phyloP scores from a whole-genome alignment of 2,888 invertebrate species.

The Aricia artaxerxes region DNA sequence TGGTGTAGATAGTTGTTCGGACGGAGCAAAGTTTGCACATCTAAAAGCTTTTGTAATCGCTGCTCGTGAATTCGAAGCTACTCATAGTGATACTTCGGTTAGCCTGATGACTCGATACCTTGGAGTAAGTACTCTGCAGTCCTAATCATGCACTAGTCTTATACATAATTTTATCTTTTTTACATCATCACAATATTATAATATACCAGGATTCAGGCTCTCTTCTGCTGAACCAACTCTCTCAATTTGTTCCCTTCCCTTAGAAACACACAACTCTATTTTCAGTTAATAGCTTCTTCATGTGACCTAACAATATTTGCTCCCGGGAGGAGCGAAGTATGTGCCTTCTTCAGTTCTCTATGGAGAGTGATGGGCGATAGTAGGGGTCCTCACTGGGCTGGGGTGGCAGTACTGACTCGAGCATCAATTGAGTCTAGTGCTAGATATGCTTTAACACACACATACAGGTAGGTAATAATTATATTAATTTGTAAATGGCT shows the following conservation, averaged over 20 bases:
- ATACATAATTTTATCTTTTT: no score
- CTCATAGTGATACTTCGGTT: slow-evolving; percentile 74
- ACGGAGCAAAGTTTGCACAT: slow-evolving; percentile 66
- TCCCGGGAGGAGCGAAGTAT: slow-evolving; percentile 82
- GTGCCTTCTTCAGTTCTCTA: slow-evolving; percentile 84
- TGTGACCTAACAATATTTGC: slow-evolving; percentile 84
- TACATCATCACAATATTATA: neutral
- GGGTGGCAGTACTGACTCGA: slow-evolving; percentile 82
- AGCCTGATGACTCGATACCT: slow-evolving; percentile 77
- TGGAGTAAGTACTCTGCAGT: slow-evolving; percentile 58
- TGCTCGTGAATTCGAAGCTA: slow-evolving; percentile 75
- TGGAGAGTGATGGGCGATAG: slow-evolving; percentile 83
- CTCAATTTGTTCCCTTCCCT: neutral
- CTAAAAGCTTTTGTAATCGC: slow-evolving; percentile 78
- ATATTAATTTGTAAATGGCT: no score
- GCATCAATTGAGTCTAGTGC: slow-evolving; percentile 83
- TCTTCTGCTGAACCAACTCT: neutral
- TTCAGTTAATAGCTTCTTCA: slow-evolving; percentile 83
- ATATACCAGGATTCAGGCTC: neutral
- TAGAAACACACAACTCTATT: slow-evolving; percentile 38
- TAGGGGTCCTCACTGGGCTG: slow-evolving; percentile 83
- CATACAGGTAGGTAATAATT: slow-evolving; percentile 70
- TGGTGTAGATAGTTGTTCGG: slow-evolving; percentile 57
- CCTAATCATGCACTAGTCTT: neutral
- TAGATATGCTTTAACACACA: slow-evolving; percentile 83